These are phyloP conservation scores for Novumbra hubbsi DNA, from an alignment of 2,797 vertebrate genomes.

Conservation along the genomic window DNA sequence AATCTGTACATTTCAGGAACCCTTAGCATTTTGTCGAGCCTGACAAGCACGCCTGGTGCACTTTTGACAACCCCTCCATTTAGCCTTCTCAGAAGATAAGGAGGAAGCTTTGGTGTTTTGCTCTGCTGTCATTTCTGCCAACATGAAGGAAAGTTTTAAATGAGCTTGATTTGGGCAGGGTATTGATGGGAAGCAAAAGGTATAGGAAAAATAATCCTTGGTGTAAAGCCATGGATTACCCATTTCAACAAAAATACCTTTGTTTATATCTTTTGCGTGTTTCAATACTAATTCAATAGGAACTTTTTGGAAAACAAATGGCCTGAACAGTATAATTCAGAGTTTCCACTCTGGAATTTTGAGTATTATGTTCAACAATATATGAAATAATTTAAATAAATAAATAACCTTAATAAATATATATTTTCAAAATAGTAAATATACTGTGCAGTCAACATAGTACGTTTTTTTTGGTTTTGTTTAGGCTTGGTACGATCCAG, in stretches of 20 bases:
- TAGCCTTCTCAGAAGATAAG: constrained; percentile 40
- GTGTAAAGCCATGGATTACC: background rate
- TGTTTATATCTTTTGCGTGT: background rate
- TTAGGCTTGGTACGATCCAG: too few species aligned
- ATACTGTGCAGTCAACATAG: too few species aligned
- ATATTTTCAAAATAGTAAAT: too few species aligned
- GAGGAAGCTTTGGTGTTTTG: constrained; percentile 36
- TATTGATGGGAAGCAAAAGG: constrained; percentile 13
- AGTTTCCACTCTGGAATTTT: background rate
- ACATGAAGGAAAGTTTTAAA: constrained; percentile 58
- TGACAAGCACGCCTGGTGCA: constrained; percentile 29
- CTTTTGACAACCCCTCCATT: constrained; percentile 61
- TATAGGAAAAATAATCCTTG: background rate
- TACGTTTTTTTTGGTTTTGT: too few species aligned
- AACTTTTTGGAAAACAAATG: background rate
- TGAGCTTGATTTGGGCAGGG: constrained; percentile 58
- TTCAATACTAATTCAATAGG: background rate
- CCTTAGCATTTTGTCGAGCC: constrained; percentile 27
- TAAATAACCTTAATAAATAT: too few species aligned
- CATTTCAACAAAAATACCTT: background rate
- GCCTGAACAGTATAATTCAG: background rate
- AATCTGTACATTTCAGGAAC: constrained; percentile 27
- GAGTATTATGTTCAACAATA: too few species aligned
- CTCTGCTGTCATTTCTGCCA: constrained; percentile 62
- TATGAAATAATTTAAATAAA: too few species aligned